Base-by-base conservation (phyloP, 2,888 invertebrate species). In the Slavum lentiscoides region DNA sequence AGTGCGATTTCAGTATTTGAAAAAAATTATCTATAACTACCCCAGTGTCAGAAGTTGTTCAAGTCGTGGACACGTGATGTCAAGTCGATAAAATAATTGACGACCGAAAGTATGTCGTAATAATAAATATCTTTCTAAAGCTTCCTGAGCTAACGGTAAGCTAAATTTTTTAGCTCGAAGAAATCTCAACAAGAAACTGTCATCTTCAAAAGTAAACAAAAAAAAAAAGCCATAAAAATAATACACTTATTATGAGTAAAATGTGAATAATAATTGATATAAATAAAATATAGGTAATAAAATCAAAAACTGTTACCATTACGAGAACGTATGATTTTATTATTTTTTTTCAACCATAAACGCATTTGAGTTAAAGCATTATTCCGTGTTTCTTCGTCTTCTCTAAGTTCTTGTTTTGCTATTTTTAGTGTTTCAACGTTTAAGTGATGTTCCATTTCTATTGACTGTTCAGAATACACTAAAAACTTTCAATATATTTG, bases 101-200 rank as follows among this genome's bases (percentile, higher is more conserved):
- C 92, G 90, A 0, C 95, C 94, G 85, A 94, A 93, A 84, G 94
- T 88, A 86, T 94, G 93, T 8, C 95, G 89, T 83, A 95, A 92
- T 59, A 92, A 92, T 81, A 96, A 88, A 86, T 96, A 96, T 72
- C 93, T 90, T 86, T 95, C 94, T 83, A 96, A 87, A 91, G 96
- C 90, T 85, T 93, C 92, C 85, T 94, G 91, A 0, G 94, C 92
- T 90, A 92, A 91, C 1, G 91, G 92, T 61, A 94, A 88, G 85
- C 92, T 92, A 87, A 90, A 94, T 86, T 93, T 94, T 85, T 92
- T 92, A 82, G 91, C 91, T 4, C 94, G 89, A 82, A 94, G 87
- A 85, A 94, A 94, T 72, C 93, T 88, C 84, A 94, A 87, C 82
- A 94, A 88, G 85, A 96, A 95, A 7, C 92, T 90, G 0, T 93